phyloP scores from a whole-genome alignment of 1,140 invertebrate genomes.

The Amphibalanus amphitrite region DNA sequence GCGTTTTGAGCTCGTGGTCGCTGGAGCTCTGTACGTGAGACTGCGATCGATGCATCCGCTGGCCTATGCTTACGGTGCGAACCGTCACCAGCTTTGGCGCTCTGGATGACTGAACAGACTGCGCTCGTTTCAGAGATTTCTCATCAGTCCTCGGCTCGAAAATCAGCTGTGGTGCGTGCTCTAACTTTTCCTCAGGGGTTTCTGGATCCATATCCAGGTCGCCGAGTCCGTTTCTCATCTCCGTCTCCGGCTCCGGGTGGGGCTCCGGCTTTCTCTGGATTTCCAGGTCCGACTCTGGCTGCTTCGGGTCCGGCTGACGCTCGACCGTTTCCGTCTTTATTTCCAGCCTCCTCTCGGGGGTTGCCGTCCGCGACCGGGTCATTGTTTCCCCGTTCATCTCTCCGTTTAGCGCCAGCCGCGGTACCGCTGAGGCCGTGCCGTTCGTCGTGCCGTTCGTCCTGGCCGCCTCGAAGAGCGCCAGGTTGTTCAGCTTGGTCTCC shows the following conservation, averaged over 20 bases:
- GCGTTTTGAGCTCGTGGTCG: no score
- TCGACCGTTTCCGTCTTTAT: not conserved
- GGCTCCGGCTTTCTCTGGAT: not conserved
- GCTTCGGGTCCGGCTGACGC: no score
- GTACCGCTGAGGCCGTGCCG: no score
- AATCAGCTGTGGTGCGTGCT: not conserved
- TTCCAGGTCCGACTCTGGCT: not conserved
- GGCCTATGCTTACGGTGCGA: no score
- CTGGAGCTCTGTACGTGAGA: no score
- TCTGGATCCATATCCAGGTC: not conserved
- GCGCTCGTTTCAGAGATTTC: no score
- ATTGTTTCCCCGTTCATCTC: not conserved
- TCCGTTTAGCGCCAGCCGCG: not conserved
- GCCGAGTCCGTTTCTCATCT: not conserved
- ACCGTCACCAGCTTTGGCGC: no score
- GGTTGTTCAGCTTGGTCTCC: conserved; percentile 3
- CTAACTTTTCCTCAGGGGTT: no score
- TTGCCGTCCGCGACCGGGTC: not conserved
- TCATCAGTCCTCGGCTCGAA: no score
- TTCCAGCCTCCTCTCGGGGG: not conserved
- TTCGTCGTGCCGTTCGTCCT: not conserved
- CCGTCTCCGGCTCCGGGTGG: not conserved
- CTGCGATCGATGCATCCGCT: no score
- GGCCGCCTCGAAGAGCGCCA: not conserved
- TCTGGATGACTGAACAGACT: no score